These are phyloP conservation scores for Erythrocercus mccallii DNA, from an alignment of 2,113 vertebrate genomes.

Conservation along the genomic window DNA sequence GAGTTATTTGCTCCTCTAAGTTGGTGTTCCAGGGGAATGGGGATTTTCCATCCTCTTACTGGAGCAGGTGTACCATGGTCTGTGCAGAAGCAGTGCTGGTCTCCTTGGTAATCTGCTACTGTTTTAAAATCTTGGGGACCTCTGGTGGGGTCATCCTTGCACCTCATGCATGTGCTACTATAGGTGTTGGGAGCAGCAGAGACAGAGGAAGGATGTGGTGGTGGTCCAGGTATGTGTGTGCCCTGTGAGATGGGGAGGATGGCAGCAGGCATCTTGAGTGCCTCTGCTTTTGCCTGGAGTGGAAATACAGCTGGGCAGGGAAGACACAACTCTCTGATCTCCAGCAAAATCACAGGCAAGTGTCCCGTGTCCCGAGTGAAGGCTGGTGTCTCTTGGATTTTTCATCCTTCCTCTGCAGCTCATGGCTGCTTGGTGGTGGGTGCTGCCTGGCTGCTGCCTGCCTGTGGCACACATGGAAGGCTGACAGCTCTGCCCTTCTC, in stretches of 20 bases:
- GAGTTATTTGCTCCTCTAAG: not conserved
- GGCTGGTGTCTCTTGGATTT: not conserved
- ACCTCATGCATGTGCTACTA: not conserved
- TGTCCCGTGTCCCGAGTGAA: not conserved
- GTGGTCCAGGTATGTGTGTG: fast-evolving
- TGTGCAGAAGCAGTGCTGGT: not conserved
- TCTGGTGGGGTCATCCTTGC: not conserved
- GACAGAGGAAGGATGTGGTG: not conserved
- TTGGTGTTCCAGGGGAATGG: fast-evolving
- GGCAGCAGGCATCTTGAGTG: not conserved
- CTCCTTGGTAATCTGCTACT: not conserved
- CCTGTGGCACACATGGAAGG: fast-evolving
- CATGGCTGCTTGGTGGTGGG: fast-evolving
- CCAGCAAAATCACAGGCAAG: not conserved
- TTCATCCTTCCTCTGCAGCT: not conserved
- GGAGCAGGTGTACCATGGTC: not conserved
- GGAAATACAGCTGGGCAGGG: not conserved
- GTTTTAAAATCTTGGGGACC: not conserved
- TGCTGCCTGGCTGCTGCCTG: not conserved
- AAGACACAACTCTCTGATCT: fast-evolving
- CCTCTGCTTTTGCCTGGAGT: not conserved
- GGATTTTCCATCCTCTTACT: not conserved
- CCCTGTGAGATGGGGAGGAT: not conserved
- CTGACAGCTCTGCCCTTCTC: not conserved
- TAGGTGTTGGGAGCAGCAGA: not conserved